These are phyloP conservation scores for Apaloderma vittatum DNA, from an alignment of 2,113 vertebrate genomes.

Conservation along the genomic window DNA sequence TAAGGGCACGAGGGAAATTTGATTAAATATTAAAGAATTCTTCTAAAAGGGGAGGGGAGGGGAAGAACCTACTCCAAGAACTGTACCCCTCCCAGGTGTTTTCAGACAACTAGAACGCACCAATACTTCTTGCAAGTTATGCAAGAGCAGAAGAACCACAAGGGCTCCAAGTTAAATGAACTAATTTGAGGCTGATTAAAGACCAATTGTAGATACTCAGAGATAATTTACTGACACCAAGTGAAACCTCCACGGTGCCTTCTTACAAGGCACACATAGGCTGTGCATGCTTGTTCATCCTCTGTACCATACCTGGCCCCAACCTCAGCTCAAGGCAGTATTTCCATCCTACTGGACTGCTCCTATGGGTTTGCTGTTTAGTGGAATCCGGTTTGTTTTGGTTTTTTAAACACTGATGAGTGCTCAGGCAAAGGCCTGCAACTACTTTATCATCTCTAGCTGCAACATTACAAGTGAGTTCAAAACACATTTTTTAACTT, in stretches of 20 bases:
- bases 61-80: background rate
- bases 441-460: background rate
- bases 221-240: background rate
- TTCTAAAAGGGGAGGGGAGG: background rate
- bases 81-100: background rate
- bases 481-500: background rate
- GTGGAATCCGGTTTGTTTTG: background rate
- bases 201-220: background rate
- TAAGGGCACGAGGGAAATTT: background rate
- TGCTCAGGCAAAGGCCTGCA: background rate
- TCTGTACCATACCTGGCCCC: background rate
- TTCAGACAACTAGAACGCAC: background rate
- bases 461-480: too few species aligned
- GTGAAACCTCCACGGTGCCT: background rate
- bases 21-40: background rate
- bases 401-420: background rate
- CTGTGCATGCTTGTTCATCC: background rate
- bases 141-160: background rate
- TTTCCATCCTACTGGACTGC: background rate
- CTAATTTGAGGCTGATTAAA: background rate
- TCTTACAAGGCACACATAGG: accelerated
- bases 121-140: background rate
- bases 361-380: accelerated
- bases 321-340: background rate
- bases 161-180: accelerated